Conservation (phyloP, 2,113 vertebrate species). For the Solea solea region DNA sequence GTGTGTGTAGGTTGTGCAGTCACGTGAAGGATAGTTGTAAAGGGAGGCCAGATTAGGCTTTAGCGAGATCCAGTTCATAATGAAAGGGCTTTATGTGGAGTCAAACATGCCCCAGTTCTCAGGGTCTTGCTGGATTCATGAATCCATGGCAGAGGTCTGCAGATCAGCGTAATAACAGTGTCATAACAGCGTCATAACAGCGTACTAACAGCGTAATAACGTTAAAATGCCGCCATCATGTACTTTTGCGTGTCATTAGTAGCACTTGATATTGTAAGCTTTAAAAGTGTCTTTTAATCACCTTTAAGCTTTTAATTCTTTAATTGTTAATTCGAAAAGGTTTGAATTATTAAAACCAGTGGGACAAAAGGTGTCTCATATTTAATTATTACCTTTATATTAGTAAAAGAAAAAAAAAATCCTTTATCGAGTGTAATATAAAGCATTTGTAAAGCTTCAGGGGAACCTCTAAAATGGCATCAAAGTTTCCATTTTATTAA, state of each 20-base stretch:
- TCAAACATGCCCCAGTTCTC: conserved; percentile 71
- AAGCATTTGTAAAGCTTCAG: no score
- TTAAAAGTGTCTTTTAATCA: no score
- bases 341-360: no score
- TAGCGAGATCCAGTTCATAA: conserved; percentile 65
- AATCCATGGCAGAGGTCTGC: conserved; percentile 35
- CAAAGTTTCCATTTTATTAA: no score
- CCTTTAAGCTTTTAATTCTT: no score
- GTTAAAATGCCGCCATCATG: background rate
- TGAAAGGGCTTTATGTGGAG: conserved; percentile 65
- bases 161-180: conserved; percentile 34
- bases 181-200: background rate
- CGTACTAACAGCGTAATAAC: conserved; percentile 21
- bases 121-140: conserved; percentile 37
- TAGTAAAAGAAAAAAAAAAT: no score
- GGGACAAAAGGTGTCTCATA: no score
- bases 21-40: conserved; percentile 57
- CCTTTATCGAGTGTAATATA: no score
- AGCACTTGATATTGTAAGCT: no score
- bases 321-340: no score
- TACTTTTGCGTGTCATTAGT: background rate
- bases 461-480: no score
- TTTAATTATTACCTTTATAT: no score
- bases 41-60: conserved; percentile 56
- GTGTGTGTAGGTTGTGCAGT: conserved; percentile 29